These are phyloP conservation scores for Coregonus suidteri DNA, from an alignment of 2,797 vertebrate species.

Conservation along the genomic window DNA sequence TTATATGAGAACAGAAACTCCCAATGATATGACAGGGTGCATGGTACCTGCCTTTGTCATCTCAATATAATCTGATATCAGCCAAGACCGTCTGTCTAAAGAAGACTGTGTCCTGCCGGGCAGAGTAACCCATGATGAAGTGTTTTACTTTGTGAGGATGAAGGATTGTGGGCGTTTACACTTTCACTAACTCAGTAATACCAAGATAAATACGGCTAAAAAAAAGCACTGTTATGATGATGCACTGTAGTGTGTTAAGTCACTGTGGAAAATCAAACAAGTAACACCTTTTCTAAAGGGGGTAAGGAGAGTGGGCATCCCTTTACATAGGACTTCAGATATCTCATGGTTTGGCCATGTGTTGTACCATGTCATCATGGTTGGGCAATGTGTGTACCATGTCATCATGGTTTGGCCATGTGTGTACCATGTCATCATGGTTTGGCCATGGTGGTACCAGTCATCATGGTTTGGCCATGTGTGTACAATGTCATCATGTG, in stretches of 20 bases:
- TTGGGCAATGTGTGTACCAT: no score
- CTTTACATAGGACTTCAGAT: background rate
- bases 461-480: no score
- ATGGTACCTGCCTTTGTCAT: background rate
- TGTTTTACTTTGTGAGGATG: constrained; percentile 55
- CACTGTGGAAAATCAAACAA: constrained; percentile 39
- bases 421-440: no score
- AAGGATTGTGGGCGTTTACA: constrained; percentile 42
- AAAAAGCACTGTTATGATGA: constrained; percentile 66
- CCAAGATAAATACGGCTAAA: constrained; percentile 54
- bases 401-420: no score
- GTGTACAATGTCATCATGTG: background rate
- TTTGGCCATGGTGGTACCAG: no score
- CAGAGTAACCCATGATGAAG: constrained; percentile 45
- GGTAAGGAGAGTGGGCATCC: background rate
- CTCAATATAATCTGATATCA: constrained; percentile 20
- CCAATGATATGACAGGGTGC: background rate
- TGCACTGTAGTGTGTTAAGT: constrained; percentile 45
- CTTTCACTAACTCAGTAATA: constrained; percentile 37
- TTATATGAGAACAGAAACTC: constrained; percentile 75
- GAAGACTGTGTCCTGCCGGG: constrained; percentile 12
- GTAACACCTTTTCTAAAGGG: constrained; percentile 16
- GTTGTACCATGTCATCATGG: no score
- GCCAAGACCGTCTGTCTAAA: background rate
- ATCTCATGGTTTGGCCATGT: no score